phyloP scores from a whole-genome alignment of 2,888 invertebrate genomes.

The Ichneumoninae sp. region DNA sequence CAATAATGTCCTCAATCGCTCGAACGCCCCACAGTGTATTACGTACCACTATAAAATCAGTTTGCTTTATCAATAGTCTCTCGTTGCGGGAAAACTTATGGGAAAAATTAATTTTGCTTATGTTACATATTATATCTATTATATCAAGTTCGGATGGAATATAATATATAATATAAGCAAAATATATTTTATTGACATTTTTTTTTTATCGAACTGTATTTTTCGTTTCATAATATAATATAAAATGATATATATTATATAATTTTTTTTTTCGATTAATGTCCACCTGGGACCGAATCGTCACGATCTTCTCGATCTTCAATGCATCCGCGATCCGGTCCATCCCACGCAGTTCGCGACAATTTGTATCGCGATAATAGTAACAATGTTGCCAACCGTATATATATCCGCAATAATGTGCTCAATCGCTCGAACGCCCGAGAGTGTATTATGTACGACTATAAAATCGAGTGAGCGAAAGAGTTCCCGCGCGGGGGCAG shows the following conservation, averaged over 20 bases:
- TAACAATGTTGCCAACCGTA: slow-evolving; percentile 78
- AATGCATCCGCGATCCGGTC: neutral
- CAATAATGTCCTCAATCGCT: slow-evolving; percentile 77
- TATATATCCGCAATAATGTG: slow-evolving; percentile 77
- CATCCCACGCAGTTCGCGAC: slow-evolving; percentile 62
- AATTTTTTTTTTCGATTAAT: no score
- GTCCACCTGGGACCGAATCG: no score
- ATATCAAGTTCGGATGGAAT: no score
- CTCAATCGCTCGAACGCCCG: slow-evolving; percentile 72
- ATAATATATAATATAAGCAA: no score
- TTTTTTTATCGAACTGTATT: no score
- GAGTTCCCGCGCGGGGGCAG: slow-evolving; percentile 59
- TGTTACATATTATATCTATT: no score
- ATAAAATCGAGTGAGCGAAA: slow-evolving; percentile 59
- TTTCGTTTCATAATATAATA: no score
- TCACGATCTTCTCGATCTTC: slow-evolving; percentile 1
- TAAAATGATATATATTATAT: no score
- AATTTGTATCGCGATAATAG: slow-evolving; percentile 80
- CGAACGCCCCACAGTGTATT: slow-evolving; percentile 49
- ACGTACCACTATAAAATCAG: slow-evolving; percentile 53
- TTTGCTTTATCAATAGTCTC: neutral
- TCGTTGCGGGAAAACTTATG: neutral
- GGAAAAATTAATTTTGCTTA: neutral
- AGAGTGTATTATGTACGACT: slow-evolving; percentile 25
- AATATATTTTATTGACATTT: no score